phyloP scores from a whole-genome alignment of 2,113 vertebrate genomes.

The Tyto alba region DNA sequence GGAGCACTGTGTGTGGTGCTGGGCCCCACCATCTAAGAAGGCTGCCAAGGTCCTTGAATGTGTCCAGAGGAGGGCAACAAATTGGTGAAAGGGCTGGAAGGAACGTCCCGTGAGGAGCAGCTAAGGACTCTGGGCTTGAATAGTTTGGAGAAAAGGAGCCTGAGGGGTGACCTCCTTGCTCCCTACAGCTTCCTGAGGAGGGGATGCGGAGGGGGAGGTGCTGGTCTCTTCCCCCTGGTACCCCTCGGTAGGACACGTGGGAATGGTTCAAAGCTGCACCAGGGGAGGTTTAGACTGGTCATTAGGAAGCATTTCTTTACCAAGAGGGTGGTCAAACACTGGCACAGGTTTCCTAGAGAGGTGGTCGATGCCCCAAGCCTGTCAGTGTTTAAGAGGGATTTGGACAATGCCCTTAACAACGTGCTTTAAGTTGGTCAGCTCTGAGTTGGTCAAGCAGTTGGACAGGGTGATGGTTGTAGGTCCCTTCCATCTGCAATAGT shows the following conservation, averaged over 20 bases:
- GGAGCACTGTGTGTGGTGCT: no score
- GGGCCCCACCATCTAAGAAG: not conserved
- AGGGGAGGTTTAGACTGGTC: not conserved
- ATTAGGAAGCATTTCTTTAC: not conserved
- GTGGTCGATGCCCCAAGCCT: not conserved
- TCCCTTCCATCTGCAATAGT: not conserved
- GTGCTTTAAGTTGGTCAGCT: not conserved
- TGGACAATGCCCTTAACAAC: not conserved
- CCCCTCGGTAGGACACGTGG: rapidly evolving
- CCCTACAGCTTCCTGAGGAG: not conserved
- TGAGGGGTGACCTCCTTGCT: not conserved
- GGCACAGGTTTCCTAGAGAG: not conserved
- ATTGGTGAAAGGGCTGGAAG: not conserved
- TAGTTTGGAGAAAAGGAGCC: not conserved
- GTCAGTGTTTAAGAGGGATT: not conserved
- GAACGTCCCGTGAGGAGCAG: not conserved
- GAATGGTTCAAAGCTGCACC: not conserved
- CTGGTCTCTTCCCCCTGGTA: not conserved
- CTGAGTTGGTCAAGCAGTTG: not conserved
- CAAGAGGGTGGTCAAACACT: not conserved
- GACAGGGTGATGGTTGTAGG: not conserved
- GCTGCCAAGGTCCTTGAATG: not conserved
- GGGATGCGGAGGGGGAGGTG: not conserved
- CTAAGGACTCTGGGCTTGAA: not conserved
- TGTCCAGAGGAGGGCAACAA: not conserved